These are phyloP conservation scores for Mycalesis mineus DNA, from an alignment of 2,888 invertebrate species.

Conservation along the genomic window DNA sequence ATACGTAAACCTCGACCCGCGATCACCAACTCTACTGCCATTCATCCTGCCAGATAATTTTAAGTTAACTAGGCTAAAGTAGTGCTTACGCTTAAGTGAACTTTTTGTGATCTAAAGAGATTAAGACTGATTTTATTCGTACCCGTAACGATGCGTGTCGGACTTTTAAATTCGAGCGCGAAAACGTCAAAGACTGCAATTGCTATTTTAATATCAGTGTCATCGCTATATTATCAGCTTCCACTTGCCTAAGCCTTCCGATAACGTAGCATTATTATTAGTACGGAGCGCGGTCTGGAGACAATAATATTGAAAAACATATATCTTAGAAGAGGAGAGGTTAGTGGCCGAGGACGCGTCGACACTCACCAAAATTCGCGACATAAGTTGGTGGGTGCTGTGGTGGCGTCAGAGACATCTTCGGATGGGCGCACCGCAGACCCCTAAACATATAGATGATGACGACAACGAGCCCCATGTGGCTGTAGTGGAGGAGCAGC, in stretches of 20 bases:
- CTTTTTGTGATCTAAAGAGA: constrained; percentile 36
- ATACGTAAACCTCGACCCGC: constrained; percentile 50
- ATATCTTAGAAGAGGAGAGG: constrained; percentile 38
- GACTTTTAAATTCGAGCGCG: constrained; percentile 12
- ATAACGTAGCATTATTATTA: constrained; percentile 46
- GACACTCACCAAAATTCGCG: constrained; percentile 65
- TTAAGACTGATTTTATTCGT: constrained; percentile 44
- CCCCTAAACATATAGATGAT: constrained; percentile 64
- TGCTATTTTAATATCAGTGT: constrained; percentile 45
- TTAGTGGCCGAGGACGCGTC: constrained; percentile 34
- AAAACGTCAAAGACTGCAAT: constrained; percentile 35
- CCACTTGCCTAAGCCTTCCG: constrained; percentile 56
- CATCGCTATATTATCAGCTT: constrained; percentile 53
- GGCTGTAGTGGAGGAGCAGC: constrained; percentile 56
- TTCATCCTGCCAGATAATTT: constrained; percentile 41
- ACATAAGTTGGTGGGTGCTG: constrained; percentile 73
- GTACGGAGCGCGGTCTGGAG: constrained; percentile 35
- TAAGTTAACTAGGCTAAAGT: constrained; percentile 39
- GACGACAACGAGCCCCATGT: constrained; percentile 62
- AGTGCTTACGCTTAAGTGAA: constrained; percentile 52
- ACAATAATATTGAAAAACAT: constrained; percentile 32
- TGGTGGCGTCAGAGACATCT: constrained; percentile 74
- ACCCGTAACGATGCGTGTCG: constrained; percentile 20
- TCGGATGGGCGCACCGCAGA: constrained; percentile 75
- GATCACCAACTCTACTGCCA: constrained; percentile 48